A percentile compares a stretch with the other conserved stretches of the same genome.
Evolutionary conservation across 1,140 invertebrate genomes (phyloP).

Genomic region (Pristionchus pacificus): DNA sequence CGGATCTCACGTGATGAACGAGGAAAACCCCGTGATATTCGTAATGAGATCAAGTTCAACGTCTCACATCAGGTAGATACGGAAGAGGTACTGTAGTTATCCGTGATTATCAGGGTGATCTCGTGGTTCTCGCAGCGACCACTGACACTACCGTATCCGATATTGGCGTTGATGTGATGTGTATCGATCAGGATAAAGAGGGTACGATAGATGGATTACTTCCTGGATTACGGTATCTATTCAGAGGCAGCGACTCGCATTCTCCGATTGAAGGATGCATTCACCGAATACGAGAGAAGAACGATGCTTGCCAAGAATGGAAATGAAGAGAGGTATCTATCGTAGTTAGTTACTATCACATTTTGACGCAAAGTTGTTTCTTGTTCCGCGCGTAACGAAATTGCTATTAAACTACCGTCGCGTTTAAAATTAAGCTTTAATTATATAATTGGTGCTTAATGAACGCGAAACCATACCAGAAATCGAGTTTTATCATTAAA

Average conservation of each 20-base stretch:
- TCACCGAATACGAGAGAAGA: background rate
- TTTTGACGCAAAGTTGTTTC: too few relatives aligned
- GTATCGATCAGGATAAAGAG: background rate
- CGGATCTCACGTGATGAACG: background rate
- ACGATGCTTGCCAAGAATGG: too few relatives aligned
- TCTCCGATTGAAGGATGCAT: background rate
- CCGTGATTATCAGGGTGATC: background rate
- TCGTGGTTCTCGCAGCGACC: background rate
- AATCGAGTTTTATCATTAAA: too few relatives aligned
- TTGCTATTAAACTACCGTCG: too few relatives aligned
- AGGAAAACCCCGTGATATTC: background rate
- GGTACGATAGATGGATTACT: background rate
- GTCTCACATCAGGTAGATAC: background rate
- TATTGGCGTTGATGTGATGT: background rate
- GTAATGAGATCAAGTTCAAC: background rate
- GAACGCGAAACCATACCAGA: too few relatives aligned
- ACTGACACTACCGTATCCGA: background rate
- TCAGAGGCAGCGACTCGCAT: background rate
- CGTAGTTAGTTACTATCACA: too few relatives aligned
- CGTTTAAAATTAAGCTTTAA: too few relatives aligned
- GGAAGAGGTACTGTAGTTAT: background rate
- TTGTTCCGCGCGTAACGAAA: too few relatives aligned
- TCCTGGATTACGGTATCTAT: background rate
- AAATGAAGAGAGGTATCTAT: too few relatives aligned
- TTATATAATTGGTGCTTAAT: too few relatives aligned